Conservation (phyloP, 23 tunicate genomes). For the Botrylloides violaceus region DNA sequence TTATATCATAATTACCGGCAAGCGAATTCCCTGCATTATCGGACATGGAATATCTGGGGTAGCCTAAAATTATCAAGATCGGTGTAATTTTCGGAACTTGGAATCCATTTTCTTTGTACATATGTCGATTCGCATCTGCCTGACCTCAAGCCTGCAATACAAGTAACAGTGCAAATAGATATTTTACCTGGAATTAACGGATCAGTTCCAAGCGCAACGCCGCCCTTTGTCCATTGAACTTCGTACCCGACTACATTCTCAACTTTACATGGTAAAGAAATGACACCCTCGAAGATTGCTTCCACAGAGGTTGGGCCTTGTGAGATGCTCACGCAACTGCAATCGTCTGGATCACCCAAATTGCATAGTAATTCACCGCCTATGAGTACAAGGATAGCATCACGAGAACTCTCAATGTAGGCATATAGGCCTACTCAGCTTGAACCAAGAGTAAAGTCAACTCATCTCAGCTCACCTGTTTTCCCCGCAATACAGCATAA, state of each 20-base stretch:
- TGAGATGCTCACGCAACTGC: conserved; percentile 3
- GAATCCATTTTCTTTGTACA: too few species aligned
- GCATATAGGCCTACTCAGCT: neutral
- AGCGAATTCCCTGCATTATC: conserved; percentile 30
- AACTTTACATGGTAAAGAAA: neutral
- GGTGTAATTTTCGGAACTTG: too few species aligned
- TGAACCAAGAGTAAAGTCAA: neutral
- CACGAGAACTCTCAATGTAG: too few species aligned
- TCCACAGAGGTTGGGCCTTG: neutral
- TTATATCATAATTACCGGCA: conserved; percentile 56
- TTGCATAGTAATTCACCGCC: conserved; percentile 1
- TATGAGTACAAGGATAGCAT: neutral
- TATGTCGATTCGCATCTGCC: too few species aligned
- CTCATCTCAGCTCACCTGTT: neutral
- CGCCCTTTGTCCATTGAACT: conserved; percentile 65
- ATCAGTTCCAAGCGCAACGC: conserved; percentile 52
- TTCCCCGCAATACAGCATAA: too few species aligned
- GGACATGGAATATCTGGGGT: conserved; percentile 58
- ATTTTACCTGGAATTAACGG: conserved; percentile 29
- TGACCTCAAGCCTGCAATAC: neutral
- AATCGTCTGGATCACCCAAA: neutral
- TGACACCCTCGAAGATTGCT: conserved; percentile 3
- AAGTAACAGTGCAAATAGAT: neutral
- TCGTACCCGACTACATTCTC: conserved; percentile 18
- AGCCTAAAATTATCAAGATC: neutral